Base-by-base conservation (phyloP, 2,888 invertebrate species). In the Pemphredon lugubris region DNA sequence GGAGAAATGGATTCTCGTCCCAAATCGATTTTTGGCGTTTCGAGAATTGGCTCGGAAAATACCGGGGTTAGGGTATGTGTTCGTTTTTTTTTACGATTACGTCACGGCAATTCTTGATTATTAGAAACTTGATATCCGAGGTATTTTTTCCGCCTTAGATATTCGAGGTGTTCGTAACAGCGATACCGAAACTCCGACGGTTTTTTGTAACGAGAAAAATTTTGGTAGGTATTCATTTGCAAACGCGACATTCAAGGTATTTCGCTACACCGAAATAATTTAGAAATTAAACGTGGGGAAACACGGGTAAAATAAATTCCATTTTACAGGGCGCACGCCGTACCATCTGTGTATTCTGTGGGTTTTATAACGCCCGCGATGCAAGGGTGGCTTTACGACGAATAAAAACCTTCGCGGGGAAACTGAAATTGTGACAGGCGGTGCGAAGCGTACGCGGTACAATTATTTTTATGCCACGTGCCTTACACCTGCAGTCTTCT, bases 311-410 rank as follows among this genome's bases (percentile, higher is more conserved):
- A 26, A 16, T 6, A 58, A 48, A 44, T 60, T 23, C 21, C 30
- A 44, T 50, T 68, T 47, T 6, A 37, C 34, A 23, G 50, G 18
- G 14, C 32, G 14, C 26, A 21, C 16, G 9, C 16, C 4, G n/a
- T 21, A 30, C 34, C 51, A 55, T 72, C 64, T 40, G 67, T 50
- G 40, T 65, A 58, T 71, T 59, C 45, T 34, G 40, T 39, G 44
- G 65, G 21, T 73, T 78, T 76, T 73, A 79, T 64, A 79, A 69
- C 69, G 37, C 63, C 48, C 54, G 9, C 34, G 67, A 42, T 63
- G 55, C 65, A 61, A 64, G 79, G 74, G 80, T 59, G 53, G 47
- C 69, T 79, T 79, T 79, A 79, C 50, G 79, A 71, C 74, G 58
- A 69, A 77, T 80, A 77, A 79, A 79, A 74, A 64, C 59, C 59